Conservation (phyloP, 2,113 vertebrate genomes). For the Vombatus ursinus region DNA sequence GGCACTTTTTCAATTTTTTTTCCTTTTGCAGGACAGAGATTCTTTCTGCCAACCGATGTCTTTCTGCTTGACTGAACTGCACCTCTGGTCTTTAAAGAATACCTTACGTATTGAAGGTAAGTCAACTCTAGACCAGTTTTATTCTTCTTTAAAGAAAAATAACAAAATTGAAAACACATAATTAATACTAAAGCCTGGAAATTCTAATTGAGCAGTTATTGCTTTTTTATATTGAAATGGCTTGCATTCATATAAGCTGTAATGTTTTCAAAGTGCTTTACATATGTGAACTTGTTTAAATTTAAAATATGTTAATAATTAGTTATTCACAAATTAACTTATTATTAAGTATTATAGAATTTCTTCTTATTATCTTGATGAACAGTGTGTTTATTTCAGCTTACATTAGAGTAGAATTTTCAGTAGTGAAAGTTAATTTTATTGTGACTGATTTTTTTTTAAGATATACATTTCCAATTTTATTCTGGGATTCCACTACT, state of each 20-base stretch:
- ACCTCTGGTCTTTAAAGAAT: conserved; percentile 96
- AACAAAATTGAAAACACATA: conserved; percentile 54
- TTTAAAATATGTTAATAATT: background rate
- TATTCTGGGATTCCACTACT: conserved; percentile 56
- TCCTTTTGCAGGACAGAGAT: conserved; percentile 82
- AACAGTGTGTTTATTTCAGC: conserved; percentile 39
- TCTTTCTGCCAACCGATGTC: conserved; percentile 90
- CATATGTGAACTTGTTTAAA: background rate
- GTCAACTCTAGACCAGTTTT: conserved; percentile 64
- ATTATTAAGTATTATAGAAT: conserved; percentile 31
- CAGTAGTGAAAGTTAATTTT: conserved; percentile 60
- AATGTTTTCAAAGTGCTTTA: background rate
- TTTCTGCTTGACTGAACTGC: conserved; percentile 95
- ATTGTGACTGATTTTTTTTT: conserved; percentile 32
- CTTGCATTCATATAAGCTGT: background rate
- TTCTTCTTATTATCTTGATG: conserved; percentile 6
- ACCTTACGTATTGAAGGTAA: conserved; percentile 92
- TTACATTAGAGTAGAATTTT: conserved; percentile 57
- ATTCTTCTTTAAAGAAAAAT: conserved; percentile 55
- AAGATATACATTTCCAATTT: conserved; percentile 25
- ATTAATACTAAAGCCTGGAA: conserved; percentile 39
- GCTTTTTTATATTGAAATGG: conserved; percentile 16
- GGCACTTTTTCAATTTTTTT: conserved; percentile 69
- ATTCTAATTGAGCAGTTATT: background rate
- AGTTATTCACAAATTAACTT: conserved; percentile 22